Percentiles rank a stretch among this genome's conserved stretches.
These are phyloP conservation scores for Serrognathus titanus DNA, from an alignment of 2,888 invertebrate genomes.

Conservation along the genomic window DNA sequence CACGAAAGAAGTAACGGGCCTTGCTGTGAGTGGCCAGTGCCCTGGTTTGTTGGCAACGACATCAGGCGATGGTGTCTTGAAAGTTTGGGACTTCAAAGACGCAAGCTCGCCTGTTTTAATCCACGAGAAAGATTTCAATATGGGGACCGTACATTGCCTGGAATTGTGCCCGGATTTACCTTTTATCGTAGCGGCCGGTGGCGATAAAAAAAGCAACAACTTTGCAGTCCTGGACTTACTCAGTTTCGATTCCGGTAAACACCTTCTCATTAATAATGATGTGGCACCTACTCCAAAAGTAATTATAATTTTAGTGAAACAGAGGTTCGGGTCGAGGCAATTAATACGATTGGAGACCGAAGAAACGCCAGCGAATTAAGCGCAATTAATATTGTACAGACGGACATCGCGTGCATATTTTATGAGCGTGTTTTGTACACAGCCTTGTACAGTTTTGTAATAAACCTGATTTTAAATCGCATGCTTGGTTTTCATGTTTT, in stretches of 20 bases:
- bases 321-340: constrained; percentile 52
- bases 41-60: constrained; percentile 75
- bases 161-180: constrained; percentile 78
- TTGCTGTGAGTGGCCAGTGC: constrained; percentile 68
- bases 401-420: not conserved
- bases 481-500: too few relatives aligned
- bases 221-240: constrained; percentile 66
- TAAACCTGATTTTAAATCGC: too few relatives aligned
- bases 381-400: not conserved
- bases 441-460: not conserved
- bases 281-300: not conserved
- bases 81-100: constrained; percentile 72
- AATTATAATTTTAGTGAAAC: constrained; percentile 47
- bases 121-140: constrained; percentile 55
- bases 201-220: constrained; percentile 76
- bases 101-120: constrained; percentile 44
- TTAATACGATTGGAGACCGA: constrained; percentile 34
- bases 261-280: not conserved
- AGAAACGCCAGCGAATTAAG: constrained; percentile 31
- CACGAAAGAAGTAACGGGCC: constrained; percentile 79
- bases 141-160: constrained; percentile 72
- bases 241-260: constrained; percentile 56
- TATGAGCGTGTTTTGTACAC: constrained; percentile 3
- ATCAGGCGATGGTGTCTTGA: constrained; percentile 76
- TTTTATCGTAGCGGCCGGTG: constrained; percentile 77